Evolutionary conservation across 2,113 vertebrate genomes (phyloP).

Genomic region (Equus przewalskii): DNA sequence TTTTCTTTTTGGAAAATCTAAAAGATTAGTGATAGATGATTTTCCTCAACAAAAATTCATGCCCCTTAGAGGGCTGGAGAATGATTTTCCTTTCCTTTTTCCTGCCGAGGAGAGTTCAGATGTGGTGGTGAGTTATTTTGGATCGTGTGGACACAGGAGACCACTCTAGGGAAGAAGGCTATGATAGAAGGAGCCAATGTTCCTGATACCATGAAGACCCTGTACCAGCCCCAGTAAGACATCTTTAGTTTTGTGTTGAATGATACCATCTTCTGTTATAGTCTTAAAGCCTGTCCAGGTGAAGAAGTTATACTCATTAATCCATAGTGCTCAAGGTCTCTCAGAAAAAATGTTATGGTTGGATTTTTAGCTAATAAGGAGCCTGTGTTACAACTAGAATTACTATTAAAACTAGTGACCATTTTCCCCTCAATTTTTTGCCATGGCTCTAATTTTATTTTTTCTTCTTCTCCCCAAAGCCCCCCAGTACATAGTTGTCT

Average conservation of each 20-base stretch:
- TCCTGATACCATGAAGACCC: neutral
- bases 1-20: neutral
- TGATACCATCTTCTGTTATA: neutral
- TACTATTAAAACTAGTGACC: neutral
- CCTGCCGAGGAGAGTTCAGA: neutral
- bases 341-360: conserved; percentile 13
- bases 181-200: neutral
- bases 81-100: neutral
- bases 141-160: neutral
- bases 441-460: neutral
- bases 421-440: neutral
- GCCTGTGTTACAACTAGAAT: neutral
- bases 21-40: neutral
- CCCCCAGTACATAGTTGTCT: too few species aligned
- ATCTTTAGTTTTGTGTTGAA: neutral
- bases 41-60: conserved; percentile 16
- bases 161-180: neutral
- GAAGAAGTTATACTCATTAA: conserved; percentile 38
- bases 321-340: neutral
- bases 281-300: neutral
- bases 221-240: neutral
- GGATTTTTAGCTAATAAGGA: conserved; percentile 23
- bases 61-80: neutral
- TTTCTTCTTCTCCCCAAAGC: too few species aligned
- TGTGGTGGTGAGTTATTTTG: neutral